Evolutionary conservation across 2,113 vertebrate species (phyloP), one percentile per base, ranked within the genome.

Genomic region (Nerophis lumbriciformis): DNA sequence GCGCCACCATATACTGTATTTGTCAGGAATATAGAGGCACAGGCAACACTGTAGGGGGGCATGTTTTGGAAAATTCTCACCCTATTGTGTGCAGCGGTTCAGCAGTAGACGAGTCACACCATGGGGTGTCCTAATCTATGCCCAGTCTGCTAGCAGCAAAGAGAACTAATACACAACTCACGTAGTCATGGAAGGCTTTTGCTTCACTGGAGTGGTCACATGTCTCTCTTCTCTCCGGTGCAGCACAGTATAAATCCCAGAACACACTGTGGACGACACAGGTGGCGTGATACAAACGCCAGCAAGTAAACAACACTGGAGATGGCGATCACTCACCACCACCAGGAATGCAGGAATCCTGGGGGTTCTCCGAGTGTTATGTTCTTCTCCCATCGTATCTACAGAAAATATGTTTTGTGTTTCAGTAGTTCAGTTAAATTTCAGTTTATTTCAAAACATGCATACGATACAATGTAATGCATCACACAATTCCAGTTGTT

Each of bases 201-300:
- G 96, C 96, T 94, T 99, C 97, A 68, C 97, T 99, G 77, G 97
- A 99, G 89, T 99, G 97, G 90, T 99, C 97, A 91, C 97, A 99
- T 87, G 96, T 95, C 87, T 99, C 97, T 90, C 97, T 89, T 83
- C 97, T 94, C 90, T 99, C 97, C 38, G 97, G 97, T 75, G 97
- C 97, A 61, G 97, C 96, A 84, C 97, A 99, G 92, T 99, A 98
- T 81, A 99, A 92, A 92, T 99, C 97, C 97, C 97, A 99, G 85
- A 99, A 99, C 77, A 99, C 96, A 73, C 97, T 98, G 89, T 59
- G 70, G 7, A 80, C 21, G 77, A 78, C 83, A 79, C 59, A 62
- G 65, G 53, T 47, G 49, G 71, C 53, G 48, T 72, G 75, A 82
- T 70, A 75, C 53, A 67, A 19, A 19, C 15, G 49, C 16, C 45